These are phyloP conservation scores for Acipenser oxyrinchus DNA, from an alignment of 2,797 vertebrate genomes.

Conservation along the genomic window DNA sequence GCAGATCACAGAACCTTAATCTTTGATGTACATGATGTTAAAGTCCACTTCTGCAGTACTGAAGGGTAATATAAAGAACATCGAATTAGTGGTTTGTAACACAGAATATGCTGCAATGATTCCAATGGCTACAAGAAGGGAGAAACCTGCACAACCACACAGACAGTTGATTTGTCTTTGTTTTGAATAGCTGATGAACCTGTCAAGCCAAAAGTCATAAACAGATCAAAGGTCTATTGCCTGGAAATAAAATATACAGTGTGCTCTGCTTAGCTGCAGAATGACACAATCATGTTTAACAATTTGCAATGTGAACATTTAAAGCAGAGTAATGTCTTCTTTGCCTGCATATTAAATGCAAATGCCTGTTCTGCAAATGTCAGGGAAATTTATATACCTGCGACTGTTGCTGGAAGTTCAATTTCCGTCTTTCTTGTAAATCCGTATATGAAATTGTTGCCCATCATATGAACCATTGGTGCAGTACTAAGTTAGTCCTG, in stretches of 20 bases:
- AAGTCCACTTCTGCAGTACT: too few relatives aligned
- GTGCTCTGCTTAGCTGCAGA: slow-evolving; percentile 51
- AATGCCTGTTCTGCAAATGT: slow-evolving; percentile 47
- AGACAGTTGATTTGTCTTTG: slow-evolving; percentile 42
- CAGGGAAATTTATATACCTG: slow-evolving; percentile 59
- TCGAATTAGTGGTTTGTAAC: too few relatives aligned
- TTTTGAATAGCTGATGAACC: slow-evolving; percentile 74
- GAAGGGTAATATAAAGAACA: too few relatives aligned
- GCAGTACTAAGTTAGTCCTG: background rate
- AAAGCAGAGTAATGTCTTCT: slow-evolving; percentile 63
- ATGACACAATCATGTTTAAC: slow-evolving; percentile 65
- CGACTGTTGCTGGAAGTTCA: slow-evolving; percentile 49
- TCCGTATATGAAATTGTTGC: slow-evolving; percentile 20
- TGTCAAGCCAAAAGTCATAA: slow-evolving; percentile 63
- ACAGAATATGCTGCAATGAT: too few relatives aligned
- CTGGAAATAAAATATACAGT: slow-evolving; percentile 69
- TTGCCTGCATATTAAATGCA: slow-evolving; percentile 62
- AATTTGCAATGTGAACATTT: slow-evolving; percentile 64
- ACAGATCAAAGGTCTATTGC: slow-evolving; percentile 64
- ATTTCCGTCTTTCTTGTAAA: slow-evolving; percentile 56
- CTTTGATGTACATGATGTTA: too few relatives aligned
- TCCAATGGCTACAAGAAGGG: too few relatives aligned
- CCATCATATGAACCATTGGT: too few relatives aligned
- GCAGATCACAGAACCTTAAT: too few relatives aligned
- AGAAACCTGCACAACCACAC: background rate